Evolutionary conservation across 2,113 vertebrate species (phyloP), one percentile per base, ranked within the genome.

Genomic region (Notiomystis cincta): DNA sequence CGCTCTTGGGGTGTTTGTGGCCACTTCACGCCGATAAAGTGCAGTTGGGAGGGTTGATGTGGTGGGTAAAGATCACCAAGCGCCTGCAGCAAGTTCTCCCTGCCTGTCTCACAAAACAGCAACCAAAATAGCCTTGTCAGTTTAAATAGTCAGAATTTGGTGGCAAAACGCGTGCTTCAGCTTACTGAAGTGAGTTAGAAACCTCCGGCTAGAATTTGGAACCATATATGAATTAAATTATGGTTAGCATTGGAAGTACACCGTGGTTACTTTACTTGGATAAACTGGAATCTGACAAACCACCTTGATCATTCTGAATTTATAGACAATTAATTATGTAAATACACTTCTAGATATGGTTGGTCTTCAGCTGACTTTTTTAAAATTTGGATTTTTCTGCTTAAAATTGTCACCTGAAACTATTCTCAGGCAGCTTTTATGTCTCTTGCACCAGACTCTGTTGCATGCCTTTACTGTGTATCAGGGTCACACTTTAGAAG

Each of bases 51-150:
- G 88, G 67, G 94, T 94, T 92, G 82, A 83, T 70, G 88, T 79
- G 88, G 64, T 67, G 14, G 91, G 33, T 84, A 96, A 94, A 96
- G 91, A 94, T 93, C 95, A 93, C 60, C 28, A 25, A 89, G 71
- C 17, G 83, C 95, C 95, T 47, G 67, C 86, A 89, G 95, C 93
- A 53, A 95, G 72, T 76, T 86, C 25, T 62, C 73, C n/a, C 56
- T 50, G 87, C 61, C 53, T 58, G 45, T 75, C 56, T 77, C 64
- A 37, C 77, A 44, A 61, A 89, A 62, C 8, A 81, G 72, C 67
- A 61, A 66, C 90, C 79, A 66, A 93, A 95, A 96, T 54, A 90
- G 85, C 79, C 78, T 51, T 92, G 97, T 93, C 95, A 70, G 75
- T 88, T 95, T 40, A 35, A 88, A 97, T 86, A 87, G 73, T 16